A percentile compares a stretch with the other conserved stretches of the same genome.
phyloP scores from a whole-genome alignment of 2,113 vertebrate genomes.

The Eulemur macaco region DNA sequence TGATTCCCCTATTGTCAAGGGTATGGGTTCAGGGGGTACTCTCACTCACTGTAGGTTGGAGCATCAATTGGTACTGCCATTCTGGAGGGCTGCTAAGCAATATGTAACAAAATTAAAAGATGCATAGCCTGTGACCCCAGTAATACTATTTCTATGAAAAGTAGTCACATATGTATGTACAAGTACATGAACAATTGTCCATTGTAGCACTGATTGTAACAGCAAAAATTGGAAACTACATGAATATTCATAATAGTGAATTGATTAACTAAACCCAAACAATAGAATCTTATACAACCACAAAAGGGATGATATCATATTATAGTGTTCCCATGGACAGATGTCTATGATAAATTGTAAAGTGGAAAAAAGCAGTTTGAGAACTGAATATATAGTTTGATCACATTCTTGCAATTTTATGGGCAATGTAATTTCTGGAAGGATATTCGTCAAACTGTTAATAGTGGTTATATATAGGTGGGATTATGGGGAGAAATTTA shows the following conservation, averaged over 20 bases:
- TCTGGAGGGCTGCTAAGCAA: not conserved
- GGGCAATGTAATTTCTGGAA: not conserved
- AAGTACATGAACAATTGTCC: not conserved
- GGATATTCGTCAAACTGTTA: not conserved
- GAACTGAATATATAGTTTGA: not conserved
- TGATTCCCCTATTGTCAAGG: not conserved
- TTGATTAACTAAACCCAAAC: conserved; percentile 29
- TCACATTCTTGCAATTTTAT: not conserved
- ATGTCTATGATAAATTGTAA: not conserved
- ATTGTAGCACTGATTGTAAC: not conserved
- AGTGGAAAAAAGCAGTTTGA: not conserved
- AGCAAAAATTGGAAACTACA: conserved; percentile 17
- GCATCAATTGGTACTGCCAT: not conserved
- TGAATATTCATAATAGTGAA: conserved; percentile 27
- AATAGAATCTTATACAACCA: conserved; percentile 34
- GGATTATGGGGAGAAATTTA: not conserved
- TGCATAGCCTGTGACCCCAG: not conserved
- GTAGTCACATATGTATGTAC: not conserved
- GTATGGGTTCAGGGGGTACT: not conserved
- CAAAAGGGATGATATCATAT: conserved; percentile 29
- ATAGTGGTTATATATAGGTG: not conserved
- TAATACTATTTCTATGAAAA: not conserved
- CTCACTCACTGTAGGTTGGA: not conserved
- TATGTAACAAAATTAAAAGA: not conserved
- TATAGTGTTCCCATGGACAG: not conserved